Evolutionary conservation across 2,888 invertebrate species (phyloP), one percentile per base, ranked within the genome.

Genomic region (Lasioglossum vierecki): DNA sequence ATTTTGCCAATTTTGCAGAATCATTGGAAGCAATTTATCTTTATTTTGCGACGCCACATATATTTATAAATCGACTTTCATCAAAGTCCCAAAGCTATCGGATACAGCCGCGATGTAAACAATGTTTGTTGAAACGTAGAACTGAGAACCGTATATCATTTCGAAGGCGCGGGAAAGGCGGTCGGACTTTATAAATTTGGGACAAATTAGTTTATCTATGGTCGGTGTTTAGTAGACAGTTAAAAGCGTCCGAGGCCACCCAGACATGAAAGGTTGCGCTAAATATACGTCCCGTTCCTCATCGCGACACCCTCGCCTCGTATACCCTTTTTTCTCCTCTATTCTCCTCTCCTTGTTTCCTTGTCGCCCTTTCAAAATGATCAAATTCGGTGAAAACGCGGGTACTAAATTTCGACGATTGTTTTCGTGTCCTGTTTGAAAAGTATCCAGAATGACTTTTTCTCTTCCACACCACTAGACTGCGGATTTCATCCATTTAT

Each of bases 161-260:
- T 89, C 75, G 72, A 53, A 11, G 68, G 30, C 30, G n/a, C 46
- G 53, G 75, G 83, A 76, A 70, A 71, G 53, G 39, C 80, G 66
- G 88, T 35, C 78, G 73, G 80, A 88, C 85, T 90, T 88, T 82
- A 92, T 91, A 91, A 93, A 93, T 90, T 88, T 83, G 80, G 86
- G 89, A 91, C 91, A 92, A 93, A 93, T 93, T 92, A 90, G 92
- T 92, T 93, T 92, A 92, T 92, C 89, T 90, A 90, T 76, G 82
- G 76, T 53, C 76, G 76, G 86, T 90, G 90, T 90, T 90, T 90
- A 87, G 87, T 86, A 88, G 78, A 89, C 86, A 79, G 75, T 84
- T 80, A 90, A 90, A 90, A 85, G 78, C 84, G 44, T 53, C 35
- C 80, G 53, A 70, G 91, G 86, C 92, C 92, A 91, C 92, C 91